Conservation (phyloP, 2,797 vertebrate genomes). For the Protonibea diacanthus region DNA sequence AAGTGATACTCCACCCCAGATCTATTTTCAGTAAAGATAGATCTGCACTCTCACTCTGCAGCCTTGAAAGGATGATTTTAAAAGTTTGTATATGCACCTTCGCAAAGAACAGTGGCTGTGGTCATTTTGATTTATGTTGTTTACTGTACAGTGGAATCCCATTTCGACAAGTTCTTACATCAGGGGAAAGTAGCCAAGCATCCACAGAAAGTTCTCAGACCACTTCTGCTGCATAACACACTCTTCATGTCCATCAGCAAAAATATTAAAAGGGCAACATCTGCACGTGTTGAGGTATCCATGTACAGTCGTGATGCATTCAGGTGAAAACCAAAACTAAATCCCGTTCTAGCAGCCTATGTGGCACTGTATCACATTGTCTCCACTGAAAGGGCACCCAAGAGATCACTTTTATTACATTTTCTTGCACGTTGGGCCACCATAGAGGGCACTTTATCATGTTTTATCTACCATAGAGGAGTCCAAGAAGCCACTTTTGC, state of each 20-base stretch:
- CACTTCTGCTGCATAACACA: background rate
- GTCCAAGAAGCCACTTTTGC: background rate
- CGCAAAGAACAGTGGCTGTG: background rate
- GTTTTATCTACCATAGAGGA: background rate
- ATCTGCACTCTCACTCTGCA: background rate
- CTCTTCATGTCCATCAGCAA: background rate
- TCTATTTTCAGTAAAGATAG: conserved; percentile 5
- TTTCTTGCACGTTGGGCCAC: background rate
- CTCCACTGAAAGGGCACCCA: background rate
- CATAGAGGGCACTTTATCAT: background rate
- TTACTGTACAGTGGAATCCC: conserved; percentile 13
- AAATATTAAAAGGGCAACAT: background rate
- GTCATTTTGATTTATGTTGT: conserved; percentile 46
- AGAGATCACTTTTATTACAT: background rate
- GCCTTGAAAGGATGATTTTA: conserved; percentile 10
- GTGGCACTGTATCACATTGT: background rate
- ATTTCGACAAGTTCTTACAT: conserved; percentile 14
- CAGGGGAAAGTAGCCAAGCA: conserved; percentile 2
- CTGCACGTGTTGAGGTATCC: no score
- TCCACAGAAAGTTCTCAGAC: conserved; percentile 14
- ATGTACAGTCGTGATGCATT: background rate
- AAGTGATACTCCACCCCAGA: conserved; percentile 6
- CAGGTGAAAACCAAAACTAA: background rate
- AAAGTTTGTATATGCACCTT: conserved; percentile 11
- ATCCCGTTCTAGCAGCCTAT: background rate